Evolutionary conservation across 2,797 vertebrate genomes (phyloP).

Genomic region (Leptoclinus maculatus): DNA sequence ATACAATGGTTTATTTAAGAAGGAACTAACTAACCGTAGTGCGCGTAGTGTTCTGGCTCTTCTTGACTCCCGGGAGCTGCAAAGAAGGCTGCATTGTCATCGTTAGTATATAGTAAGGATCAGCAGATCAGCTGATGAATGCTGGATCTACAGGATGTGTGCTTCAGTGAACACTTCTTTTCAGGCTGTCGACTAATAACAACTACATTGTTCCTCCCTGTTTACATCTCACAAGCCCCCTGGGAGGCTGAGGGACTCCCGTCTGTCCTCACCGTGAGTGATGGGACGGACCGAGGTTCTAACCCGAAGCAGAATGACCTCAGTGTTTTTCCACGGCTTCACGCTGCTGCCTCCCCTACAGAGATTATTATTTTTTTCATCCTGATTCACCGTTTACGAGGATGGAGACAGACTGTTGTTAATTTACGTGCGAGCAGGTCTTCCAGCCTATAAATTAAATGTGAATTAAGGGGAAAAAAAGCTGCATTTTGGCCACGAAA

Average conservation of each 20-base stretch:
- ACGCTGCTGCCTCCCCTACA: conserved; percentile 2
- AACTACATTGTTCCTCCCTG: background rate
- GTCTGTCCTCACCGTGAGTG: conserved; percentile 49
- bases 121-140: background rate
- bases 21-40: background rate
- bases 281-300: conserved; percentile 26
- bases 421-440: conserved; percentile 61
- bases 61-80: background rate
- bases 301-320: conserved; percentile 56
- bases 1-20: conserved; percentile 16
- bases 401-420: conserved; percentile 43
- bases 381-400: conserved; percentile 54
- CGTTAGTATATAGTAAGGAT: background rate
- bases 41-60: background rate
- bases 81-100: background rate
- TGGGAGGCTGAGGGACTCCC: conserved; percentile 16
- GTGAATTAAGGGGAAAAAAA: conserved; percentile 20
- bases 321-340: conserved; percentile 54
- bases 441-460: conserved; percentile 9
- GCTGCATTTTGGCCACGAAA: conserved; percentile 13
- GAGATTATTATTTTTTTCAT: background rate
- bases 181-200: background rate
- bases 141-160: background rate
- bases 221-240: conserved; percentile 32
- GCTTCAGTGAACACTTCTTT: background rate